phyloP scores from a whole-genome alignment of 2,888 invertebrate species.

The Anthophora plumipes region DNA sequence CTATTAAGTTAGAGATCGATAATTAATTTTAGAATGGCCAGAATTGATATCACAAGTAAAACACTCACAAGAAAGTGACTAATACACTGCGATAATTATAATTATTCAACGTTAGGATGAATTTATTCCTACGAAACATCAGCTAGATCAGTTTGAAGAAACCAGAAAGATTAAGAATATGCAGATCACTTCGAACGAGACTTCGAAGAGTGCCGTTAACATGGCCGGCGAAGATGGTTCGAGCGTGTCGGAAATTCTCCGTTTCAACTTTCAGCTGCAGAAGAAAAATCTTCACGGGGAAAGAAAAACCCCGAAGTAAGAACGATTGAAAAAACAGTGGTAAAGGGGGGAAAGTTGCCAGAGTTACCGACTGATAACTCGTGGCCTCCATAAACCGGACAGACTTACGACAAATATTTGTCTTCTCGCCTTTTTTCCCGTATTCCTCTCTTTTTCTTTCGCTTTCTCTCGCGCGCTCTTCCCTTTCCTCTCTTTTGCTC shows the following conservation, averaged over 20 bases:
- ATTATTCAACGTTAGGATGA: not conserved
- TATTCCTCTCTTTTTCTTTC: not conserved
- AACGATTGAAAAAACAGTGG: constrained; percentile 21
- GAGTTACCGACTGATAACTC: constrained; percentile 69
- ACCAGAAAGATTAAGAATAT: not conserved
- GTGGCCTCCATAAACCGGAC: constrained; percentile 58
- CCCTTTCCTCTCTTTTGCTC: not conserved
- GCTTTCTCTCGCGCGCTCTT: not conserved
- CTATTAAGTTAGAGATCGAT: too few species aligned
- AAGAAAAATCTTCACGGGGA: not conserved
- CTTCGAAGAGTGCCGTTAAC: not conserved
- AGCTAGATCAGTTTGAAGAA: not conserved
- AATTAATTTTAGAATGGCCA: too few species aligned
- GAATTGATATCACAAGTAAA: too few species aligned
- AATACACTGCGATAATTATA: too few species aligned
- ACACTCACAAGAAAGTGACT: too few species aligned
- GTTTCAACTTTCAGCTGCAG: not conserved
- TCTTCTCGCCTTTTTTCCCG: constrained; percentile 56
- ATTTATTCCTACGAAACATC: not conserved
- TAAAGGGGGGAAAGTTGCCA: constrained; percentile 38
- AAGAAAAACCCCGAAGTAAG: constrained; percentile 37
- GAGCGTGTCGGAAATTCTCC: constrained; percentile 8
- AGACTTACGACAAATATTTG: constrained; percentile 71
- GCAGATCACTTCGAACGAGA: too few species aligned
- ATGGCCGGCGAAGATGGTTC: not conserved